These are phyloP conservation scores for Pluvialis apricaria DNA, from an alignment of 2,113 vertebrate species.

Conservation along the genomic window DNA sequence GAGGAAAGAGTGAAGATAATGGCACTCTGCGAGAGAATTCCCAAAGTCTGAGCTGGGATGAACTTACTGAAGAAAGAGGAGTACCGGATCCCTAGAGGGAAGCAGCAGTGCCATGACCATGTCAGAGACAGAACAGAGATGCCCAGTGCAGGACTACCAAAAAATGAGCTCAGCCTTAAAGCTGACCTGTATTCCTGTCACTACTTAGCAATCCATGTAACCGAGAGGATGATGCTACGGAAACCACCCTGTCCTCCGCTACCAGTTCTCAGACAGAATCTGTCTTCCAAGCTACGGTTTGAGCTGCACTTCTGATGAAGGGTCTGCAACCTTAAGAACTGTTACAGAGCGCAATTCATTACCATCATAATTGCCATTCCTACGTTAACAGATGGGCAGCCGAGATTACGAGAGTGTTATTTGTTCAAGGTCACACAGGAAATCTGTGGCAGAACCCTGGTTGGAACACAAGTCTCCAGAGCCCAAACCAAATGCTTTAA, in stretches of 20 bases:
- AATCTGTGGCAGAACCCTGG: neutral
- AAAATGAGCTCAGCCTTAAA: neutral
- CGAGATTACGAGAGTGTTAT: neutral
- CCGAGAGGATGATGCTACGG: rapidly evolving
- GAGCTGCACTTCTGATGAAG: neutral
- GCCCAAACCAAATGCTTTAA: neutral
- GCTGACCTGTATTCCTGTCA: neutral
- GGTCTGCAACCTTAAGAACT: neutral
- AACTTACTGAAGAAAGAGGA: neutral
- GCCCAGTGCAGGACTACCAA: neutral
- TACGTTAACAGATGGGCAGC: conserved; percentile 34
- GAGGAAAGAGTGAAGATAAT: neutral
- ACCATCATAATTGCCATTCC: neutral
- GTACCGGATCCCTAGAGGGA: neutral
- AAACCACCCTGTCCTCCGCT: neutral
- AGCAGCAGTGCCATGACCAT: neutral
- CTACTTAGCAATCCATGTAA: neutral
- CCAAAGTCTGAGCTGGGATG: neutral
- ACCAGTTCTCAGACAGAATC: neutral
- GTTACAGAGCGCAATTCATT: neutral
- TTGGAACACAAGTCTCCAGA: neutral
- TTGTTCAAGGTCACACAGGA: conserved; percentile 18
- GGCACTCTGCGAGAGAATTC: neutral
- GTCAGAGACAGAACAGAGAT: neutral
- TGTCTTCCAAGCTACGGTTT: neutral